Conservation (phyloP, 2,113 vertebrate genomes). For the Cromileptes altivelis region DNA sequence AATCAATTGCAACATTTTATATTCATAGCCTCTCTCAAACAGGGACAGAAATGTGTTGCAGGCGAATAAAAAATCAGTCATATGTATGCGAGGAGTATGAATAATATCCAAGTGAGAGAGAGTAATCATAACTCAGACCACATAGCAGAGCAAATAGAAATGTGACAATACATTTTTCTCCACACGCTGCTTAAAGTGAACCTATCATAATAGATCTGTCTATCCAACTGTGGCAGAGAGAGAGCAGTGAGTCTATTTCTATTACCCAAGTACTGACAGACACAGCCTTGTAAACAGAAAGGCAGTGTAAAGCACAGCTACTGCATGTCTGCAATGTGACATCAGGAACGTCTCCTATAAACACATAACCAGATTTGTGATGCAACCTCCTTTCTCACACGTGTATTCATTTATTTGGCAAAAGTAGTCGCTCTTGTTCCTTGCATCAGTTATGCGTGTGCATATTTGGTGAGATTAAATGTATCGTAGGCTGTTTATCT, state of each 20-base stretch:
- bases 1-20: not conserved
- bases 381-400: not conserved
- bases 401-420: not conserved
- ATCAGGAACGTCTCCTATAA: not conserved
- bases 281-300: not conserved
- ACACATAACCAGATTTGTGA: not conserved
- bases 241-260: not conserved
- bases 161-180: not conserved
- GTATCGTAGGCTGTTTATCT: not conserved
- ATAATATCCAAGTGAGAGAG: not conserved
- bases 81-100: not conserved
- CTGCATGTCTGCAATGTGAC: not conserved
- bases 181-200: not conserved
- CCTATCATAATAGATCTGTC: not conserved
- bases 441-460: not conserved
- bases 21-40: not conserved
- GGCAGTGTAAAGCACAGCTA: not conserved
- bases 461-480: not conserved
- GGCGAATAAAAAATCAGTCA: not conserved
- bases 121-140: not conserved
- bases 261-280: not conserved
- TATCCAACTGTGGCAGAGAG: not conserved
- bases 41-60: not conserved
- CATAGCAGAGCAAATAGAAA: conserved; percentile 8
- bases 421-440: not conserved